Conservation (phyloP, 2,113 vertebrate genomes). For the Grus americana region DNA sequence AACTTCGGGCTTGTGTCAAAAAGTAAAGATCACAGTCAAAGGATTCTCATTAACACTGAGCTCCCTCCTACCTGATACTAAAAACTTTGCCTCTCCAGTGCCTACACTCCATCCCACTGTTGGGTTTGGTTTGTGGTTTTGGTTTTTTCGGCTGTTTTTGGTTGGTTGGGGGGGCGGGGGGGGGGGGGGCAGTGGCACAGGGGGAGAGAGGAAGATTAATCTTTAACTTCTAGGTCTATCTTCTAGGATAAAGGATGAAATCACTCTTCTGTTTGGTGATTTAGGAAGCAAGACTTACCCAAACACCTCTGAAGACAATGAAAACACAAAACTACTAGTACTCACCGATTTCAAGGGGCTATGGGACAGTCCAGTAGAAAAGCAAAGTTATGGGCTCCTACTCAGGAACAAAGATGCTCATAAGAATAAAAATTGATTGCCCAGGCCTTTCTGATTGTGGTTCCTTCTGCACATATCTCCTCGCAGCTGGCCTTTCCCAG, state of each 20-base stretch:
- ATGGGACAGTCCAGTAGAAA: neutral
- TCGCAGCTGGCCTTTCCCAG: neutral
- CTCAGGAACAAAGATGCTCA: neutral
- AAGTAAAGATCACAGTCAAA: neutral
- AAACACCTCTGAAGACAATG: neutral
- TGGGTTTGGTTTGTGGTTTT: neutral
- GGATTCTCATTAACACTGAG: neutral
- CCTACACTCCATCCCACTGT: accelerated
- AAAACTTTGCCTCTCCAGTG: neutral
- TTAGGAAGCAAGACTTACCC: neutral
- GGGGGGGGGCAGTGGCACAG: accelerated
- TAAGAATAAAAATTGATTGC: neutral
- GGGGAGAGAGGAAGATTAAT: neutral
- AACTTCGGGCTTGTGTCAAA: neutral
- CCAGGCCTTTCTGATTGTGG: neutral
- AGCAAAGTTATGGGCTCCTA: neutral
- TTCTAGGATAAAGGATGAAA: neutral
- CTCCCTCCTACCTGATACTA: neutral
- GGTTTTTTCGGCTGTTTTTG: neutral
- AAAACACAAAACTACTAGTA: neutral
- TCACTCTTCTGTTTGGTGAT: neutral
- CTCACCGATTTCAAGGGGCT: neutral
- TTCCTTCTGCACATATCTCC: neutral
- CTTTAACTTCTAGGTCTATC: neutral
- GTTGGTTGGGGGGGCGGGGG: no score